phyloP scores from a whole-genome alignment of 2,113 vertebrate genomes.

The Carettochelys insculpta region DNA sequence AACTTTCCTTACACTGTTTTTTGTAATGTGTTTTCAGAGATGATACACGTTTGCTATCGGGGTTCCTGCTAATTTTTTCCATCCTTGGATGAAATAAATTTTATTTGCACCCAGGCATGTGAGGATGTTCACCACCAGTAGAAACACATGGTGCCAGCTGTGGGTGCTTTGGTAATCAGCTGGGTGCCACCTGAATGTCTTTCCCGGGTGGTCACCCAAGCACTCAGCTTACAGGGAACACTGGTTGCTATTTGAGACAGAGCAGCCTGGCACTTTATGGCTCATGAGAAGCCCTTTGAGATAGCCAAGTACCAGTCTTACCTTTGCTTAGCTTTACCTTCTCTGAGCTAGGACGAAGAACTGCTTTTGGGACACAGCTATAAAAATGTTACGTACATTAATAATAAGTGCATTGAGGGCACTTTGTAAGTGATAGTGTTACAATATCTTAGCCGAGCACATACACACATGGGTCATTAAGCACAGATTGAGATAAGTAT shows the following conservation, averaged over 20 bases:
- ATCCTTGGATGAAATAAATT: too few relatives aligned
- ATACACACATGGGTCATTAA: background rate
- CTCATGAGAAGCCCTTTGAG: rapidly evolving
- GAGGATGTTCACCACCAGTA: too few relatives aligned
- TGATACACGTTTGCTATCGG: too few relatives aligned
- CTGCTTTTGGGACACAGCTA: rapidly evolving
- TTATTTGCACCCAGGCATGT: too few relatives aligned
- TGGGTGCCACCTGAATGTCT: too few relatives aligned
- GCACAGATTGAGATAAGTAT: background rate
- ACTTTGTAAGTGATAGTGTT: background rate
- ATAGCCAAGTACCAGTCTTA: rapidly evolving
- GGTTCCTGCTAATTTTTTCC: too few relatives aligned
- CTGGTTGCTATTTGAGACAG: background rate
- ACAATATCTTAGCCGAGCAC: background rate
- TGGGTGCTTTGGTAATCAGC: too few relatives aligned
- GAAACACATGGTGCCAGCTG: too few relatives aligned
- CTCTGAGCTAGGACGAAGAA: background rate
- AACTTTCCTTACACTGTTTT: too few relatives aligned
- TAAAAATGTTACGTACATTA: rapidly evolving
- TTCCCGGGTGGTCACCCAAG: too few relatives aligned
- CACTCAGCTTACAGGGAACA: too few relatives aligned
- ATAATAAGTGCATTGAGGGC: rapidly evolving
- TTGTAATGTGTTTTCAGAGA: too few relatives aligned
- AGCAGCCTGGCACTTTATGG: background rate
- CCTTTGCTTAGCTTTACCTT: background rate